Evolutionary conservation across 2,888 invertebrate species (phyloP).

Genomic region (Diarsia rubi): DNA sequence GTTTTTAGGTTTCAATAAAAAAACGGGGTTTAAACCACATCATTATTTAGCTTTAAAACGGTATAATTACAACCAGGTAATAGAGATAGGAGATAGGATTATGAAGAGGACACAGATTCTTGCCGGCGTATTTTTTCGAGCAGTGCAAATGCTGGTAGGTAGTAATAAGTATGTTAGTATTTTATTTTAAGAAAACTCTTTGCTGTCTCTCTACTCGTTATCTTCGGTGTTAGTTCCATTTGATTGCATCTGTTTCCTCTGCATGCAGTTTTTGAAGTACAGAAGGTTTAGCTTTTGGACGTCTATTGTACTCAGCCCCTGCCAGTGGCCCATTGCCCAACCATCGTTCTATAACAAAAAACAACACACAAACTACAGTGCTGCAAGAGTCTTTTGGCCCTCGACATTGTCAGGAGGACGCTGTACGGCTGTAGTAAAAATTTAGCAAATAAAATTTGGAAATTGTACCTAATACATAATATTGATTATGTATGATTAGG

Average conservation of each 20-base stretch:
- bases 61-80: too few species aligned
- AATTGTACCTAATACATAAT: not conserved
- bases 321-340: slow-evolving; percentile 89
- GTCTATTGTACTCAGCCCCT: slow-evolving; percentile 84
- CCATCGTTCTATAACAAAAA: slow-evolving; percentile 84
- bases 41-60: too few species aligned
- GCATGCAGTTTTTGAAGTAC: slow-evolving; percentile 76
- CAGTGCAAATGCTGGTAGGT: not conserved
- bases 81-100: not conserved
- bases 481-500: not conserved
- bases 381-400: not conserved
- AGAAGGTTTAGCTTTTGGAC: slow-evolving; percentile 83
- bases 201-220: not conserved
- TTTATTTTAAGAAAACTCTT: not conserved
- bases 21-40: too few species aligned
- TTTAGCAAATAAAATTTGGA: not conserved
- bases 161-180: not conserved
- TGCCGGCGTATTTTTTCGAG: not conserved
- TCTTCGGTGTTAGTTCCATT: not conserved
- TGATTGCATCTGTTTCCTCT: slow-evolving; percentile 55
- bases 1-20: too few species aligned
- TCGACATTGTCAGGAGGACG: not conserved
- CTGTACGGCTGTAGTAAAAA: not conserved
- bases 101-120: not conserved
- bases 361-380: not conserved